These are phyloP conservation scores for Drosophila tanythrix DNA, from an alignment of 2,888 invertebrate species.

Conservation along the genomic window DNA sequence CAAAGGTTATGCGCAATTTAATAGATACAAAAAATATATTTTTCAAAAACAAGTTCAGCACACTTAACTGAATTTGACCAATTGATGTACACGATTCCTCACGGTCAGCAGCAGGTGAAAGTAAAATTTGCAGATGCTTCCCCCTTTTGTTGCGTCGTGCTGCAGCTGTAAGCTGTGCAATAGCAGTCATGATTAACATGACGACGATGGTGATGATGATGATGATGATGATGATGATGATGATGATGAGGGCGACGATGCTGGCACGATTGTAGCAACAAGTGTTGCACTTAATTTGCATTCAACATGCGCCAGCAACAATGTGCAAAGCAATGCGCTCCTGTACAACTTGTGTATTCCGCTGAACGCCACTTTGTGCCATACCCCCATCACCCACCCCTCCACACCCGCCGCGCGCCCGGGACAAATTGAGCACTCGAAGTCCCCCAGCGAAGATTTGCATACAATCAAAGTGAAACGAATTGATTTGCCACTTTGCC, in stretches of 20 bases:
- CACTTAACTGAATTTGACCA: neutral
- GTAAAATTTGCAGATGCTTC: neutral
- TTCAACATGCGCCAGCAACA: slow-evolving; percentile 65
- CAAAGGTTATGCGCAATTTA: neutral
- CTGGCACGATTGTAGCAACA: slow-evolving; percentile 56
- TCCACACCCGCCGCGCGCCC: neutral
- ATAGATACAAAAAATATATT: neutral
- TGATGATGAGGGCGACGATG: slow-evolving; percentile 18
- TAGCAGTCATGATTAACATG: slow-evolving; percentile 27
- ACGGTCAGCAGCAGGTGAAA: neutral
- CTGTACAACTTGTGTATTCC: neutral
- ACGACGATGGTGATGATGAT: slow-evolving; percentile 18
- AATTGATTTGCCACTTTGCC: slow-evolving; percentile 75
- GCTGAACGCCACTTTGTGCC: slow-evolving; percentile 14
- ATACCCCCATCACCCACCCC: too few species aligned
- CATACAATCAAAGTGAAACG: slow-evolving; percentile 77
- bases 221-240: slow-evolving; percentile 11
- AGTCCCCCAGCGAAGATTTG: slow-evolving; percentile 67
- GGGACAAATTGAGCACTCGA: slow-evolving; percentile 12
- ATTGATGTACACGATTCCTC: slow-evolving; percentile 1
- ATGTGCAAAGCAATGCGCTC: slow-evolving; percentile 3
- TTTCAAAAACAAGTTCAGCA: neutral
- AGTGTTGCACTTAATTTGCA: slow-evolving; percentile 76
- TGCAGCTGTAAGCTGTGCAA: slow-evolving; percentile 16
- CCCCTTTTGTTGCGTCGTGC: neutral